phyloP scores from a whole-genome alignment of 2,797 vertebrate species.

The Astyanax mexicanus region DNA sequence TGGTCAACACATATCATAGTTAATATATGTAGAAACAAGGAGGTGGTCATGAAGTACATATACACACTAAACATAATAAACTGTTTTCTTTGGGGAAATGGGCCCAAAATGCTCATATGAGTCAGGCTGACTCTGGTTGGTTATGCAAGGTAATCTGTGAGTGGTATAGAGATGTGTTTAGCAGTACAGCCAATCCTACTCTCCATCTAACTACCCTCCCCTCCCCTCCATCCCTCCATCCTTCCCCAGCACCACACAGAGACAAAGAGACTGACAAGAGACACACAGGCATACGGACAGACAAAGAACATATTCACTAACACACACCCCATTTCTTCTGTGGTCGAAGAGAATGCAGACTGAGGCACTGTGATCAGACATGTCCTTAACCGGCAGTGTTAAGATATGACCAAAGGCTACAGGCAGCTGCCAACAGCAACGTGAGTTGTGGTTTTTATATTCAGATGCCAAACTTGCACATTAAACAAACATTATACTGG shows the following conservation, averaged over 20 bases:
- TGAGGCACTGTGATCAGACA: constrained; percentile 2
- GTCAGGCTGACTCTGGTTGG: not conserved
- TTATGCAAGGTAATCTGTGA: too few relatives aligned
- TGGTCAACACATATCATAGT: too few relatives aligned
- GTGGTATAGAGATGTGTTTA: not conserved
- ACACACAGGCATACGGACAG: not conserved
- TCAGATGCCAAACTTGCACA: not conserved
- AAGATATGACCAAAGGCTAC: constrained; percentile 8
- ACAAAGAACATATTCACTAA: not conserved
- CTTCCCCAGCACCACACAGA: not conserved
- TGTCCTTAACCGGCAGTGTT: constrained; percentile 21
- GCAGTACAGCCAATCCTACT: not conserved
- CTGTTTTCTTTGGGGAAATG: too few relatives aligned
- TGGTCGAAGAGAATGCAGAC: not conserved
- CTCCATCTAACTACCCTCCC: not conserved
- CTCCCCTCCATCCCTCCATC: not conserved
- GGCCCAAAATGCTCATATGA: not conserved
- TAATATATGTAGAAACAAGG: too few relatives aligned
- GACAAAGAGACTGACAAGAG: not conserved
- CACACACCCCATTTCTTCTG: constrained; percentile 41
- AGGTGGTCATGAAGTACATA: too few relatives aligned
- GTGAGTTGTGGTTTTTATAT: not conserved
- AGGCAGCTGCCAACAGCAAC: not conserved
- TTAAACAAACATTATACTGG: too few relatives aligned
- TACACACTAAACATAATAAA: too few relatives aligned